These are phyloP conservation scores for Nomada ferruginata DNA, from an alignment of 2,888 invertebrate genomes.

Conservation along the genomic window DNA sequence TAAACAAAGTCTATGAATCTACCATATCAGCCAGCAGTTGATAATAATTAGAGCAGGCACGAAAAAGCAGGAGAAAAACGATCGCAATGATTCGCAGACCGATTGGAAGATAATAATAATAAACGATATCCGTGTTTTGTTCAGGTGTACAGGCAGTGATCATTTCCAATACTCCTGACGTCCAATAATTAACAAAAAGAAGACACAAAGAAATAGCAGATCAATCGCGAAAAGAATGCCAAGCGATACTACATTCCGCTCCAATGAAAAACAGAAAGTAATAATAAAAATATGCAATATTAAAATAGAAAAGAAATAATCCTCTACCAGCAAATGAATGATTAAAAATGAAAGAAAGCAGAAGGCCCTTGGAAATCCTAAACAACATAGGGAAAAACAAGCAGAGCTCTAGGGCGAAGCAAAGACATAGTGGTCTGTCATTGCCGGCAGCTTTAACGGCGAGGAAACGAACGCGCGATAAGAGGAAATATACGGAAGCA, in stretches of 20 bases:
- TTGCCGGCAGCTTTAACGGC: background rate
- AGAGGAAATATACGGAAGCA: background rate
- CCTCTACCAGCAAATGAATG: background rate
- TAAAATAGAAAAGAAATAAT: background rate
- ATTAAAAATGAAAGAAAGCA: background rate
- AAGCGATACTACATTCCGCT: too few species aligned
- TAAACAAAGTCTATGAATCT: background rate
- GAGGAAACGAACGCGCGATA: constrained; percentile 4
- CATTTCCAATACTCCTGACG: background rate
- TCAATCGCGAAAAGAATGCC: too few species aligned
- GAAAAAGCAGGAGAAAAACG: background rate
- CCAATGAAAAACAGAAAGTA: background rate
- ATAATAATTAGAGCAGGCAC: background rate
- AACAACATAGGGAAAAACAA: background rate
- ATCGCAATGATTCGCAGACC: background rate
- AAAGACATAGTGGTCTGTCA: background rate
- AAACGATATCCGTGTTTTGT: background rate
- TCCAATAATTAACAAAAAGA: constrained; percentile 6
- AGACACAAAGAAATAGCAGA: too few species aligned
- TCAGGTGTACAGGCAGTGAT: background rate
- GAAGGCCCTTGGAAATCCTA: background rate
- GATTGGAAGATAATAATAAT: background rate
- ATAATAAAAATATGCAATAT: too few species aligned
- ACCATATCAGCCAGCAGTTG: too few species aligned
- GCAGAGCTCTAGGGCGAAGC: too few species aligned